Evolutionary conservation across 1,140 invertebrate genomes (phyloP), one percentile per base, ranked within the genome.

Genomic region (Trissolcus basalis): DNA sequence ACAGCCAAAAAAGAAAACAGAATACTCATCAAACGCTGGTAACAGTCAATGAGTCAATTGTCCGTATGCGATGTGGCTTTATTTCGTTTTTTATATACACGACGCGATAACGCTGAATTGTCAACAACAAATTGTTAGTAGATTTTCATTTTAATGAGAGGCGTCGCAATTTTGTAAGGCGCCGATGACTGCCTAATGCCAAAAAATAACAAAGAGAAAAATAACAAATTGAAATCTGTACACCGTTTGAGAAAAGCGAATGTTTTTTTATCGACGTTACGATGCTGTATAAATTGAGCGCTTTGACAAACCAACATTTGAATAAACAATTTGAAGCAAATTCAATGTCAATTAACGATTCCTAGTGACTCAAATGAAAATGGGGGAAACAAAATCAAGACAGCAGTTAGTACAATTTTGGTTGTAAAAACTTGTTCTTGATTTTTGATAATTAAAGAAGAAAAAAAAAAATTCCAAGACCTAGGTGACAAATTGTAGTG

Each of bases 111-210:
- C n/a, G n/a, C n/a, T n/a, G n/a, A n/a, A n/a, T n/a, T n/a, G n/a
- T n/a, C n/a, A 48, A 13, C 16, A 9, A 43, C 11, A 41, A 35
- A 11, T 27, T 4, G 10, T 41, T 43, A 41, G 15, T 58, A 33
- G 16, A 43, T 60, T 51, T 50, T 19, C 8, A 36, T 75, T 70
- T 49, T 19, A 32, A 58, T n/a, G 3, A 71, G 14, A 59, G 49
- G 53, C 60, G 49, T 41, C 48, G 7, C 2, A 35, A 11, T 54
- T 43, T 59, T 49, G 50, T 35, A 50, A 36, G 71, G 6, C 58
- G 58, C 51, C 70, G 36, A 55, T 39, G 83, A 87, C 85, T 87
- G 86, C 82, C 84, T 85, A 84, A 86, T 86, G 86, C 85, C 86
- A 87, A 87, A 86, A 82, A 84, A 55, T 81, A 58, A 67, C 48